Base-by-base conservation (phyloP, 2,113 vertebrate species). In the Poeciliopsis occidentalis region DNA sequence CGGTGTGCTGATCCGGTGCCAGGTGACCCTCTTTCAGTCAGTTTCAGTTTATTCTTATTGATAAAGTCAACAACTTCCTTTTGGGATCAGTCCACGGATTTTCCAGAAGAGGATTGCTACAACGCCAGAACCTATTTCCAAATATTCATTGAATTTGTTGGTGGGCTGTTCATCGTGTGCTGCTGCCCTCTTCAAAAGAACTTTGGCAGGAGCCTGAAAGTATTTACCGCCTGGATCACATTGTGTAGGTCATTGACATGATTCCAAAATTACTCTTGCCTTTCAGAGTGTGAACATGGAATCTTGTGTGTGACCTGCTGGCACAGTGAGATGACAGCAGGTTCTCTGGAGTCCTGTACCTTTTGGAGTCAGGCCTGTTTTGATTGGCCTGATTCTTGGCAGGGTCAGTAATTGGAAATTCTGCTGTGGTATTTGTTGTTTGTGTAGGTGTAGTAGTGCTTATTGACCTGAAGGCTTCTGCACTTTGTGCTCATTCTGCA, bases 31-130 rank as follows among this genome's bases (percentile, higher is more conserved):
- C 4, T 37, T 41, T 67, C 8, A n/a, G 51, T n/a, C 51, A n/a
- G 51, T 54, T 54, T 57, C 24, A 57, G 51, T 57, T 57, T 57
- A 57, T 44, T 67, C 8, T n/a, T 4, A 71, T 83, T 17, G 68
- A 30, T n/a, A 60, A 63, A 77, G 60, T 78, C 73, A 84, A 85
- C 57, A 79, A 57, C 70, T 64, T 71, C 11, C 7, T 71, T 79
- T 62, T 74, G 47, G 76, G 78, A 64, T 29, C 68, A 75, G 60
- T 65, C 27, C 12, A 31, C 31, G 60, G 67, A 60, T 19, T 37
- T 79, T 81, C 29, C 17, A 29, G 67, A 76, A 39, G 22, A 27
- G 57, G 32, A 85, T 17, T 10, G 57, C 37, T 80, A 13, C 71
- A 71, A 67, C 3, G 1, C 73, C 41, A 32, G 60, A 67, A 31